Evolutionary conservation across 2,888 invertebrate species (phyloP).

Genomic region (Troides oblongomaculatus): DNA sequence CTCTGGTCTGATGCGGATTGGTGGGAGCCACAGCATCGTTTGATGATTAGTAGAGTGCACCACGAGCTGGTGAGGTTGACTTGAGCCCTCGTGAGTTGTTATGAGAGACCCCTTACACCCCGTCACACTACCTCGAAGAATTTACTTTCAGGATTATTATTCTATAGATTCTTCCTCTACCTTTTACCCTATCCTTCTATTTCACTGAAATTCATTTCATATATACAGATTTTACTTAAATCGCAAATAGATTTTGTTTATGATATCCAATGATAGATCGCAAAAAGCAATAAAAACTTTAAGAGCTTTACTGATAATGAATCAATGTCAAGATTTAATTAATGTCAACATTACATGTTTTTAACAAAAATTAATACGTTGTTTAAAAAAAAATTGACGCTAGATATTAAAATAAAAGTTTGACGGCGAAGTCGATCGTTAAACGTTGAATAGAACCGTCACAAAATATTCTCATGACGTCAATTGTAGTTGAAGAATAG

Average conservation of each 20-base stretch:
- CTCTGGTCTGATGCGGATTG: too few species aligned
- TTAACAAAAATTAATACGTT: slow-evolving; percentile 1
- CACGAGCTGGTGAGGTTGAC: too few species aligned
- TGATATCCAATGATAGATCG: neutral
- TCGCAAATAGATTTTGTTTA: too few species aligned
- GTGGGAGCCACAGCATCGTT: too few species aligned
- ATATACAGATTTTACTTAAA: too few species aligned
- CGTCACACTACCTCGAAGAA: too few species aligned
- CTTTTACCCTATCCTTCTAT: neutral
- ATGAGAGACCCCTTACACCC: too few species aligned
- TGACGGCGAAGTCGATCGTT: neutral
- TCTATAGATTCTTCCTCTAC: too few species aligned
- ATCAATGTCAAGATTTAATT: neutral
- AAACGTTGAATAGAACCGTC: neutral
- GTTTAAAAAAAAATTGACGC: neutral
- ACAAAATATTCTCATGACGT: neutral
- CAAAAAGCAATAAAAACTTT: slow-evolving; percentile 1
- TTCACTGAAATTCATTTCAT: neutral
- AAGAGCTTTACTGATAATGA: neutral
- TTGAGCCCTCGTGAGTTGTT: too few species aligned
- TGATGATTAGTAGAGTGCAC: too few species aligned
- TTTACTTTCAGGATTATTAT: too few species aligned
- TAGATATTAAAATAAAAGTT: neutral
- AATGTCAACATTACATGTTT: neutral
- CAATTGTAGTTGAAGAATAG: neutral